A percentile compares a stretch with the other conserved stretches of the same genome.
Evolutionary conservation across 2,888 invertebrate species (phyloP).

Genomic region (Leucophenga montana): DNA sequence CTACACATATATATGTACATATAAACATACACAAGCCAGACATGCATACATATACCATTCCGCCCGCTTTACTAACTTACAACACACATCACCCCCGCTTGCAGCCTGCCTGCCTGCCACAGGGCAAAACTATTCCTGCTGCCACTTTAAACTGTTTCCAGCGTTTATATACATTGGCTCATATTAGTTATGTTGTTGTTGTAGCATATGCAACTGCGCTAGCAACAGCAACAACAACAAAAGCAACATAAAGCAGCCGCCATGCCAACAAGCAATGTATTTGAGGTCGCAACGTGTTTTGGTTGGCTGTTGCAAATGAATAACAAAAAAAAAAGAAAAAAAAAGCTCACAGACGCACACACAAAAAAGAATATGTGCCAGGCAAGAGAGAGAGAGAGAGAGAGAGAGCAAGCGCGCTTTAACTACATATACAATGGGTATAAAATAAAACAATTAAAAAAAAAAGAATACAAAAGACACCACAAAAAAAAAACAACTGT

Average conservation of each 20-base stretch:
- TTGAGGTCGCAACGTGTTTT: constrained; percentile 67
- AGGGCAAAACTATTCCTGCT: background rate
- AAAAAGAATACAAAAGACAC: constrained; percentile 27
- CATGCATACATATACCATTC: too few species aligned
- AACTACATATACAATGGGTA: constrained; percentile 7
- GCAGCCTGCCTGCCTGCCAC: too few species aligned
- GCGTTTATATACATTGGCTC: constrained; percentile 32
- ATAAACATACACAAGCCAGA: too few species aligned
- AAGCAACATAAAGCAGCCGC: constrained; percentile 35
- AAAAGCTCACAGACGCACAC: constrained; percentile 24
- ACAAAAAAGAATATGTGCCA: constrained; percentile 43
- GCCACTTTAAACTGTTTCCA: constrained; percentile 34
- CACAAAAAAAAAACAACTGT: constrained; percentile 45
- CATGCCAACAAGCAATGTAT: constrained; percentile 58
- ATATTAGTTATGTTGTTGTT: constrained; percentile 30
- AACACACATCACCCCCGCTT: background rate
- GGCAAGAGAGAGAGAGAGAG: constrained; percentile 45
- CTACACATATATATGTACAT: background rate
- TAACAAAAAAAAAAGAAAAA: constrained; percentile 4
- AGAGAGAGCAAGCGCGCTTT: constrained; percentile 1
- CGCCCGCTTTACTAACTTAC: background rate
- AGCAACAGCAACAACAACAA: constrained; percentile 33
- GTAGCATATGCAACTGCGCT: background rate
- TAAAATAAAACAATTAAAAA: constrained; percentile 24
- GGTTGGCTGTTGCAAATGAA: constrained; percentile 64